phyloP scores from a whole-genome alignment of 2,797 vertebrate genomes.

The Diglossa cyanea region DNA sequence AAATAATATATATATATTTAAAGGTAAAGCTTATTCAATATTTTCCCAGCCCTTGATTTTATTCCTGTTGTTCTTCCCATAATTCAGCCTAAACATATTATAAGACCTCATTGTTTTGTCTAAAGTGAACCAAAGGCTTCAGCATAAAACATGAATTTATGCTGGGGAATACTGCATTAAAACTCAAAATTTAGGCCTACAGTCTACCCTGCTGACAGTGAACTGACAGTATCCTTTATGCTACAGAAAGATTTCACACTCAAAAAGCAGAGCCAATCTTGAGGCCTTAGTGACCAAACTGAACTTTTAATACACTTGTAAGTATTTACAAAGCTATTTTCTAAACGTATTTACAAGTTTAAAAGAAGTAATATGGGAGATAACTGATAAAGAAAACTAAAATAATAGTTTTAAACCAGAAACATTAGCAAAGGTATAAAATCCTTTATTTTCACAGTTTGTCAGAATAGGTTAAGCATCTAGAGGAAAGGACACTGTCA shows the following conservation, averaged over 20 bases:
- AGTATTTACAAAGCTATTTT: constrained; percentile 75
- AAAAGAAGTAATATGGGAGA: constrained; percentile 67
- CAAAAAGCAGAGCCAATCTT: constrained; percentile 52
- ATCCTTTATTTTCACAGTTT: constrained; percentile 80
- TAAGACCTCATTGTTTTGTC: constrained; percentile 38
- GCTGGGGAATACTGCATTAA: constrained; percentile 54
- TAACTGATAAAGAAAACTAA: constrained; percentile 65
- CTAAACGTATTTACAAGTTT: constrained; percentile 77
- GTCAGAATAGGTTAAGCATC: constrained; percentile 71
- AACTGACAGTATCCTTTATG: constrained; percentile 74
- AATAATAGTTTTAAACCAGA: constrained; percentile 68
- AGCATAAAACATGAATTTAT: constrained; percentile 40
- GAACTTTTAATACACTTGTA: constrained; percentile 50
- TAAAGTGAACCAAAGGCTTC: constrained; percentile 57
- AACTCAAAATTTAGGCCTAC: constrained; percentile 51
- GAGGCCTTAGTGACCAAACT: constrained; percentile 47
- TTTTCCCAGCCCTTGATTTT: constrained; percentile 73
- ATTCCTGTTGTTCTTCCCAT: constrained; percentile 62
- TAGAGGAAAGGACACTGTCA: constrained; percentile 72
- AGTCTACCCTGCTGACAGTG: constrained; percentile 74
- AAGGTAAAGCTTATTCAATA: constrained; percentile 75
- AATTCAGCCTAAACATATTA: constrained; percentile 11
- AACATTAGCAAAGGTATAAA: constrained; percentile 77
- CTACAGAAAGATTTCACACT: constrained; percentile 24
- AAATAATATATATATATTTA: constrained; percentile 62